Evolutionary conservation across 2,888 invertebrate genomes (phyloP).

Genomic region (Cryptocephalus primarius): DNA sequence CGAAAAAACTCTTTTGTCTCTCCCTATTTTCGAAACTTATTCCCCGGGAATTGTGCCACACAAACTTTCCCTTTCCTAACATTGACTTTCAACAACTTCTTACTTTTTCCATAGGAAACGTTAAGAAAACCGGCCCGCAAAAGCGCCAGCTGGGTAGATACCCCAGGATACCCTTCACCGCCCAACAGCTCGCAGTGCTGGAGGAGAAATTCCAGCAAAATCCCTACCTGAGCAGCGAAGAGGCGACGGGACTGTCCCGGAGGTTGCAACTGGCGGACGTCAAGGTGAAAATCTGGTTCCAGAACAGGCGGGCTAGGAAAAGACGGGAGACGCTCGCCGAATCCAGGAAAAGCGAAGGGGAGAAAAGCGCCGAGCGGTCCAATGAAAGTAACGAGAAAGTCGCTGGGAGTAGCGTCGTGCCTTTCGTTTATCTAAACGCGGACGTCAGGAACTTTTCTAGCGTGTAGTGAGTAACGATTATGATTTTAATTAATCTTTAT

Average conservation of each 20-base stretch:
- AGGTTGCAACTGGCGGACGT: conserved; percentile 55
- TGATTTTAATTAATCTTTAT: too few species aligned
- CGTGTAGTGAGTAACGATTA: too few species aligned
- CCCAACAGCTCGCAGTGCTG: conserved; percentile 53
- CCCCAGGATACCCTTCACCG: conserved; percentile 64
- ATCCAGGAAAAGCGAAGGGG: conserved; percentile 3
- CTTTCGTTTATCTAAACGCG: too few species aligned
- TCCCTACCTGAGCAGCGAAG: conserved; percentile 60
- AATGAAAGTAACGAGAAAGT: too few species aligned
- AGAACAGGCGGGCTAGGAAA: conserved; percentile 68
- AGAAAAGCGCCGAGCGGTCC: too few species aligned
- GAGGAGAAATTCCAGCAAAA: conserved; percentile 57
- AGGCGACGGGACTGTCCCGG: conserved; percentile 51
- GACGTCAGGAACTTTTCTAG: too few species aligned
- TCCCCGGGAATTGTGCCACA: too few species aligned
- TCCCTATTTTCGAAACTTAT: too few species aligned
- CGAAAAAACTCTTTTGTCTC: too few species aligned
- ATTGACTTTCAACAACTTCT: neutral
- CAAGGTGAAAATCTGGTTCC: conserved; percentile 72
- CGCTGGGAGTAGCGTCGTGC: too few species aligned
- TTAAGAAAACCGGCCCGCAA: conserved; percentile 33
- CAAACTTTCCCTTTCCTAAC: too few species aligned
- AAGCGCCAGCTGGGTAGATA: conserved; percentile 51
- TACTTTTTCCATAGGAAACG: neutral
- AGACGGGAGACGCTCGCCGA: conserved; percentile 44